phyloP scores from a whole-genome alignment of 2,113 vertebrate genomes.

The Pogona vitticeps region DNA sequence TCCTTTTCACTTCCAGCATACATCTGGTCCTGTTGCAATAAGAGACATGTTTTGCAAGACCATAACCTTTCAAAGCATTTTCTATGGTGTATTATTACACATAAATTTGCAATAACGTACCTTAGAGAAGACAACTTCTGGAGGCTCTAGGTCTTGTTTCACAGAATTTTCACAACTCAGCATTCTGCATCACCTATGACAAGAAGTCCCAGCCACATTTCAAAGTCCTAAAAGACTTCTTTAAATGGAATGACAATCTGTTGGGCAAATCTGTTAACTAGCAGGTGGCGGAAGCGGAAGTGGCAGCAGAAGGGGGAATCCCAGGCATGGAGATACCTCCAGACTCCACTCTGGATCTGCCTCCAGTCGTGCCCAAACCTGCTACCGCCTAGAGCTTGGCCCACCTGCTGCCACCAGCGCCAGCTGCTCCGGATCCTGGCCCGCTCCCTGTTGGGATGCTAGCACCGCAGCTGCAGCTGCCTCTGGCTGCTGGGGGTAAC shows the following conservation, averaged over 20 bases:
- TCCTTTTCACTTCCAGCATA: background rate
- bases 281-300: too few relatives aligned
- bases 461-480: too few relatives aligned
- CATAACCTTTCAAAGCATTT: background rate
- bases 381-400: too few relatives aligned
- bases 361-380: too few relatives aligned
- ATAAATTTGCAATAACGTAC: background rate
- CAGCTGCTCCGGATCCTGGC: too few relatives aligned
- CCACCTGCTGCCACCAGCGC: too few relatives aligned
- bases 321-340: too few relatives aligned
- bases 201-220: background rate
- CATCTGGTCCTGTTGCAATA: background rate
- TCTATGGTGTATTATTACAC: background rate
- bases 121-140: background rate
- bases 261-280: too few relatives aligned
- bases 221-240: background rate
- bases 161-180: background rate
- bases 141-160: background rate
- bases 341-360: too few relatives aligned
- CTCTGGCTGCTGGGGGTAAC: too few relatives aligned
- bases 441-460: too few relatives aligned
- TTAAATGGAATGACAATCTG: background rate
- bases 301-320: too few relatives aligned
- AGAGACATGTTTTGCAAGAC: background rate
- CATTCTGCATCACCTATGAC: background rate